Evolutionary conservation across 2,888 invertebrate species (phyloP).

Genomic region (Drosophila robusta): DNA sequence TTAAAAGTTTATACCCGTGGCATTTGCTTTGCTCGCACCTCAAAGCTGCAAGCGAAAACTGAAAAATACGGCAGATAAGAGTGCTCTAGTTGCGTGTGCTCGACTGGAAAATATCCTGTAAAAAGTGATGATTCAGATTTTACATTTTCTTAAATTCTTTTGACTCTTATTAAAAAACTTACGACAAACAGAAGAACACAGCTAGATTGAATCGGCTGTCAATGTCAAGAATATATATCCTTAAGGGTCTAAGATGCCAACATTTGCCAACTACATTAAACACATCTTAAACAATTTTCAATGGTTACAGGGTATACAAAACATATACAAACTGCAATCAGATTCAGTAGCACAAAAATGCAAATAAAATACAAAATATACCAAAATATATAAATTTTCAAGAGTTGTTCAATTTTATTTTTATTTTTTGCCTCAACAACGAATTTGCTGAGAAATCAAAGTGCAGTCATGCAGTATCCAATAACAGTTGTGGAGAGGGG

Average conservation of each 20-base stretch:
- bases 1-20: conserved; percentile 1
- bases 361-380: neutral
- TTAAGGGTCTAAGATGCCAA: too few species aligned
- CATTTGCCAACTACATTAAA: too few species aligned
- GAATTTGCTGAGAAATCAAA: conserved; percentile 41
- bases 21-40: conserved; percentile 15
- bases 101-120: neutral
- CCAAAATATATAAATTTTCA: conserved; percentile 8
- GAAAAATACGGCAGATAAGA: neutral
- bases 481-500: conserved; percentile 2
- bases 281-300: too few species aligned
- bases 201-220: too few species aligned
- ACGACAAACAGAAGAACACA: too few species aligned
- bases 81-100: neutral
- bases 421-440: neutral
- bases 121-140: too few species aligned
- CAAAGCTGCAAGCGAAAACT: neutral
- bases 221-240: too few species aligned
- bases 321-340: neutral
- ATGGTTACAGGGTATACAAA: neutral
- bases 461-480: conserved; percentile 21
- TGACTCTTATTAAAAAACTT: too few species aligned
- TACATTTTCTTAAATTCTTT: too few species aligned
- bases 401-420: neutral
- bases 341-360: conserved; percentile 9